A percentile compares a stretch with the other conserved stretches of the same genome.
Evolutionary conservation across 2,113 vertebrate species (phyloP).

Genomic region (Pleuronectes platessa): DNA sequence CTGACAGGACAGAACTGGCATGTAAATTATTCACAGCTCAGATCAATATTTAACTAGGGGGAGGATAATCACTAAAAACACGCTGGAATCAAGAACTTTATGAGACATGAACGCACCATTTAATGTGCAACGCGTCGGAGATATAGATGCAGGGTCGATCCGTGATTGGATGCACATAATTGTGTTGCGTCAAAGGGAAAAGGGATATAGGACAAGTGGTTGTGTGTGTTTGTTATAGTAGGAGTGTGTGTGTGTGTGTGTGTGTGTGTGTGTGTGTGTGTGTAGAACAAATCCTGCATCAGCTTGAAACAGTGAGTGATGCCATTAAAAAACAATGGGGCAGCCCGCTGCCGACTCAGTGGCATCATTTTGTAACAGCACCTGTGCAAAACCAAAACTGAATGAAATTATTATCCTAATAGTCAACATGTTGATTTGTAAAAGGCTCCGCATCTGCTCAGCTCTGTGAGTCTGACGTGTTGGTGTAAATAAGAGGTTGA

Average conservation of each 20-base stretch:
- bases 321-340: background rate
- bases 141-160: conserved; percentile 12
- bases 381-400: conserved; percentile 15
- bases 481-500: conserved; percentile 41
- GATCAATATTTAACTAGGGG: conserved; percentile 75
- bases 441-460: conserved; percentile 21
- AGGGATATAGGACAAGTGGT: conserved; percentile 4
- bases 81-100: background rate
- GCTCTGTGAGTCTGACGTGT: conserved; percentile 12
- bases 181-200: conserved; percentile 8
- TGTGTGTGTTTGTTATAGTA: background rate
- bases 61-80: conserved; percentile 49
- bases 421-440: conserved; percentile 29
- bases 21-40: conserved; percentile 76
- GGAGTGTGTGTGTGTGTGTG: background rate
- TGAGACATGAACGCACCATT: conserved; percentile 15
- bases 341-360: conserved; percentile 16
- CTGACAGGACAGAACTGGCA: conserved; percentile 60
- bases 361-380: conserved; percentile 22
- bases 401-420: conserved; percentile 11
- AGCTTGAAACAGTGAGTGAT: conserved; percentile 10
- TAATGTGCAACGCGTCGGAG: conserved; percentile 14
- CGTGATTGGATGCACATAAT: conserved; percentile 23
- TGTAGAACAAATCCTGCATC: background rate
- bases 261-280: background rate